phyloP scores from a whole-genome alignment of 1,140 invertebrate species.

The Antheraea mylitta region DNA sequence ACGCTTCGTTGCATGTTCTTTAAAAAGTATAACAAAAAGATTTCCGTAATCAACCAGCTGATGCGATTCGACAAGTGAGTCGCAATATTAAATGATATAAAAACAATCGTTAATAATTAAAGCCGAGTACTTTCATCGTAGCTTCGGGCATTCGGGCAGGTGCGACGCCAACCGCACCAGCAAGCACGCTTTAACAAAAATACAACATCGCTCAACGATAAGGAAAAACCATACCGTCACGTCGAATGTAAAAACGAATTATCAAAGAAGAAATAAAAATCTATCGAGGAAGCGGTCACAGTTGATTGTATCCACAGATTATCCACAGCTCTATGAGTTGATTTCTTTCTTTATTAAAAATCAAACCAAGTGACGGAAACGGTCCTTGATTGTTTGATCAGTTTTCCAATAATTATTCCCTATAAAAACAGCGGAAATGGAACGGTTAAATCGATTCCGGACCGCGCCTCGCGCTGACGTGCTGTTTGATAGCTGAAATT shows the following conservation, averaged over 20 bases:
- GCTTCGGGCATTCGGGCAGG: conserved; percentile 50
- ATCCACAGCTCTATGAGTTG: conserved; percentile 60
- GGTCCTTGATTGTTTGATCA: conserved; percentile 66
- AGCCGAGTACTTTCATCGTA: conserved; percentile 56
- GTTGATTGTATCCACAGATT: conserved; percentile 68
- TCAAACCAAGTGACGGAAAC: conserved; percentile 58
- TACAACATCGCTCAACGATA: conserved; percentile 37
- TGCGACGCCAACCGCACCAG: conserved; percentile 26
- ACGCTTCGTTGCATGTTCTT: conserved; percentile 53
- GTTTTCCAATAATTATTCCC: conserved; percentile 65
- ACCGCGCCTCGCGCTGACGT: conserved; percentile 57
- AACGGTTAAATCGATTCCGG: conserved; percentile 69
- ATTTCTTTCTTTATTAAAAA: conserved; percentile 56
- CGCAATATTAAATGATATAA: conserved; percentile 65
- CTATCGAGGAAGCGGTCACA: conserved; percentile 74
- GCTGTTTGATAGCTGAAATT: conserved; percentile 67
- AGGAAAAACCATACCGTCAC: conserved; percentile 60
- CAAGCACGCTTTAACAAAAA: conserved; percentile 47
- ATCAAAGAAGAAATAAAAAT: conserved; percentile 69
- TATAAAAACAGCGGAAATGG: conserved; percentile 70
- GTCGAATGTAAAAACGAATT: conserved; percentile 73
- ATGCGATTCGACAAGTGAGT: conserved; percentile 62
- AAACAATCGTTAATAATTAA: conserved; percentile 74
- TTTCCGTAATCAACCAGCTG: conserved; percentile 71
- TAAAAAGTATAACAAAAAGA: conserved; percentile 67